A percentile compares a stretch with the other conserved stretches of the same genome.
Conservation (phyloP, 64 coral and sea anemone species). For the Anthopleura sola region DNA sequence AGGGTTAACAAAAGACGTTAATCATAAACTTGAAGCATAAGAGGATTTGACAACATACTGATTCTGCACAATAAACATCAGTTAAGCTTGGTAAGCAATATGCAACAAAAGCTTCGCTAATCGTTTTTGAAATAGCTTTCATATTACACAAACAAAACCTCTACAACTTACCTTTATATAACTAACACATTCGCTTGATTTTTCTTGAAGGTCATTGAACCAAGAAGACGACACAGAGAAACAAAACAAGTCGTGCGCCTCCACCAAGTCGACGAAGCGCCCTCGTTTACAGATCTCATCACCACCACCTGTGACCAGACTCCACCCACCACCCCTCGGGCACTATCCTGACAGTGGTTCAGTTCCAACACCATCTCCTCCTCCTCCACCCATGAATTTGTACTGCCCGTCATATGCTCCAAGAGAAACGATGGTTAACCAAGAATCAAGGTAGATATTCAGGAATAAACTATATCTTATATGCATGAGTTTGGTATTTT, state of each 20-base stretch:
- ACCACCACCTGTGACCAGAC: constrained; percentile 73
- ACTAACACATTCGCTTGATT: background rate
- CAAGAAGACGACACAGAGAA: background rate
- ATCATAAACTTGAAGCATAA: too few relatives aligned
- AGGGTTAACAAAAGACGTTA: too few relatives aligned
- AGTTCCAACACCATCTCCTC: background rate
- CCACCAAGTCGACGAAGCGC: constrained; percentile 26
- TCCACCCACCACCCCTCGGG: constrained; percentile 62
- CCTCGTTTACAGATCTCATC: constrained; percentile 62
- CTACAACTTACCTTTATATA: too few relatives aligned
- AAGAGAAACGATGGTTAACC: background rate
- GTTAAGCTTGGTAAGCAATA: too few relatives aligned
- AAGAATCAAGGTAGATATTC: background rate
- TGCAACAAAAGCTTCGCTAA: too few relatives aligned
- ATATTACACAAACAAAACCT: too few relatives aligned
- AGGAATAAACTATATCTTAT: too few relatives aligned
- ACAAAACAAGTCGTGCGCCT: background rate
- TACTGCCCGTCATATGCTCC: background rate
- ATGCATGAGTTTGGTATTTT: too few relatives aligned
- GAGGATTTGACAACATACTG: too few relatives aligned
- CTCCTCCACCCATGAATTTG: constrained; percentile 24
- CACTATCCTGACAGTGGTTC: constrained; percentile 50
- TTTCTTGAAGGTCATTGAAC: background rate
- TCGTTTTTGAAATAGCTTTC: too few relatives aligned
- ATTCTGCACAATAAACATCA: too few relatives aligned